Evolutionary conservation across 2,797 vertebrate genomes (phyloP).

Genomic region (Cuniculus paca): DNA sequence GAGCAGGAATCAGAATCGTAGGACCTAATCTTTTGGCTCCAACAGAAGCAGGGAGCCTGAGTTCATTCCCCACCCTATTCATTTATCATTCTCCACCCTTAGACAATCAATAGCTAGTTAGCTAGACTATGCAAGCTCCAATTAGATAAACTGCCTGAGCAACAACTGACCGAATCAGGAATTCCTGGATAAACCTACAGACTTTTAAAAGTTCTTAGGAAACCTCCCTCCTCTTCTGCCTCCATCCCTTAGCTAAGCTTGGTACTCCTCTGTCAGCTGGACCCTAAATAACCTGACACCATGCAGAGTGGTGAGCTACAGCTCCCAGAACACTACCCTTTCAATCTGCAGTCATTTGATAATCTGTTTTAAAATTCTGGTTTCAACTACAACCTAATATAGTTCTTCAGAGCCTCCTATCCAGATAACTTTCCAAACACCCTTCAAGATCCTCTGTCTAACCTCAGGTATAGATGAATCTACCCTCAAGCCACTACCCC

Average conservation of each 20-base stretch:
- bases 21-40: not conserved
- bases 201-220: conserved; percentile 44
- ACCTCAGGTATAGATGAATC: not conserved
- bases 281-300: not conserved
- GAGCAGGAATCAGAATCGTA: conserved; percentile 1
- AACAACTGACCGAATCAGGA: conserved; percentile 51
- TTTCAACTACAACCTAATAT: not conserved
- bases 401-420: not conserved
- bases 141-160: conserved; percentile 63
- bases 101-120: conserved; percentile 72
- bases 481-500: not conserved
- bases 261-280: not conserved
- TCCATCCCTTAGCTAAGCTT: not conserved
- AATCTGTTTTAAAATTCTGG: not conserved
- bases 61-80: not conserved
- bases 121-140: conserved; percentile 56
- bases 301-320: not conserved
- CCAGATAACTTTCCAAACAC: not conserved
- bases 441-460: not conserved
- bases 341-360: not conserved
- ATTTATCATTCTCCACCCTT: conserved; percentile 25
- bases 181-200: conserved; percentile 29
- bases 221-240: not conserved
- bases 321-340: not conserved
- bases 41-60: conserved; percentile 6